phyloP scores from a whole-genome alignment of 2,797 vertebrate genomes.

The Pteronotus mesoamericanus region DNA sequence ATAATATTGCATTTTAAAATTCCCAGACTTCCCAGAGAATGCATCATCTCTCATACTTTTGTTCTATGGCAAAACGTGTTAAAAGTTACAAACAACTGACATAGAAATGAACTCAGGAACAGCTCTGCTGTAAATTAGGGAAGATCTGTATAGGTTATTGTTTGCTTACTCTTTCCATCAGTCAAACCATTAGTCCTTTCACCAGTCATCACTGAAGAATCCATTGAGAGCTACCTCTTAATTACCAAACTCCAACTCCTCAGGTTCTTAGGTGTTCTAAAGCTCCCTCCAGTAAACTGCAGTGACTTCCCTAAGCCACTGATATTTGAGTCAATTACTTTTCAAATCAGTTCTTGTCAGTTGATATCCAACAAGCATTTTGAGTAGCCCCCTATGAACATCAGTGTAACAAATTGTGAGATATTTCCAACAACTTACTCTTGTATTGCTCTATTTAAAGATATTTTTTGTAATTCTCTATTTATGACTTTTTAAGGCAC shows the following conservation, averaged over 20 bases:
- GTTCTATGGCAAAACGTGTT: neutral
- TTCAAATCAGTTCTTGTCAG: conserved; percentile 33
- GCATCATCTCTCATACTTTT: conserved; percentile 7
- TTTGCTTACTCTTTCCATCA: conserved; percentile 1
- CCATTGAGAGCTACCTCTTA: neutral
- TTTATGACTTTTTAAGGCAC: conserved; percentile 24
- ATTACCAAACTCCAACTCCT: neutral
- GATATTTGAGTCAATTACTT: neutral
- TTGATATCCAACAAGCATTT: neutral
- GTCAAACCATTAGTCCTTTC: neutral
- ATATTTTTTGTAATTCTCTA: conserved; percentile 33
- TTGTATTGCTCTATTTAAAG: neutral
- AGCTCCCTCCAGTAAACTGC: neutral
- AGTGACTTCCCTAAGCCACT: neutral
- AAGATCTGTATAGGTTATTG: neutral
- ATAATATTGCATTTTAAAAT: neutral
- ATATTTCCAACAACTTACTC: neutral
- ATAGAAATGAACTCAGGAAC: neutral
- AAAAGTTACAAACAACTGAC: neutral
- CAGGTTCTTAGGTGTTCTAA: neutral
- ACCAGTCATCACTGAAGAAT: neutral
- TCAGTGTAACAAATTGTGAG: neutral
- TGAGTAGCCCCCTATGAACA: neutral
- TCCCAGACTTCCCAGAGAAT: neutral
- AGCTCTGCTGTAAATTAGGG: neutral